These are phyloP conservation scores for Plectropomus leopardus DNA, from an alignment of 2,113 vertebrate species.

Conservation along the genomic window DNA sequence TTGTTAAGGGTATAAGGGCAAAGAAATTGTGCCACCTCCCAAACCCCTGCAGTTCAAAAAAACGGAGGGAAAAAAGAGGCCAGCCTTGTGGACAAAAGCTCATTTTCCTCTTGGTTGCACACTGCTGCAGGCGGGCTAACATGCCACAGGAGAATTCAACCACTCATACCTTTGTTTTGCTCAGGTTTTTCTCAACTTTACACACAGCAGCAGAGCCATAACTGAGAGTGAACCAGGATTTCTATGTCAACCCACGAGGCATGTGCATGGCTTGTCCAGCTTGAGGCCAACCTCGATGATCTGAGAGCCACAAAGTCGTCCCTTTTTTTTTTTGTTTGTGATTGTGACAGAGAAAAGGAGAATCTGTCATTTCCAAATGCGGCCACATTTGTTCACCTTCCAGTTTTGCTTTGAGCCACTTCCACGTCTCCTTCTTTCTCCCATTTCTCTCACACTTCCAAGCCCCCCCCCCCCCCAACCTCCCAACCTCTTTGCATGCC, in stretches of 20 bases:
- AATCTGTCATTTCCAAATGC: constrained; percentile 69
- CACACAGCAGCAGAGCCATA: constrained; percentile 69
- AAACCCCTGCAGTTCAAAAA: constrained; percentile 73
- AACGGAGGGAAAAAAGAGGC: constrained; percentile 59
- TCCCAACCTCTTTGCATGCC: constrained; percentile 51
- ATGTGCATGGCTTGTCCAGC: constrained; percentile 57
- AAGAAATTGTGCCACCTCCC: constrained; percentile 66
- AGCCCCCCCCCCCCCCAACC: background rate
- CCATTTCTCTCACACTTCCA: constrained; percentile 30
- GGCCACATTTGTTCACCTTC: constrained; percentile 56
- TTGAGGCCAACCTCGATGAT: constrained; percentile 41
- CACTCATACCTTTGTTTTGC: constrained; percentile 82
- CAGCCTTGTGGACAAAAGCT: constrained; percentile 82
- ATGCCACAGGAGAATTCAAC: constrained; percentile 80
- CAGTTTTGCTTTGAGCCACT: constrained; percentile 63
- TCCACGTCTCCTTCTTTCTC: constrained; percentile 41
- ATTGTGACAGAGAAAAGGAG: constrained; percentile 47
- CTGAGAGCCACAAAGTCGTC: constrained; percentile 48
- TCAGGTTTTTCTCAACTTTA: constrained; percentile 81
- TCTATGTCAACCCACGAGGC: constrained; percentile 66
- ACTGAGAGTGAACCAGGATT: constrained; percentile 56
- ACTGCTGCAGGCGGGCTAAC: constrained; percentile 79
- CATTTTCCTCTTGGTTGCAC: constrained; percentile 85
- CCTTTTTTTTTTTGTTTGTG: background rate
- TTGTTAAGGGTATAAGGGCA: constrained; percentile 64